Evolutionary conservation across 2,888 invertebrate genomes (phyloP), one percentile per base, ranked within the genome.

Genomic region (Synergus gifuensis): DNA sequence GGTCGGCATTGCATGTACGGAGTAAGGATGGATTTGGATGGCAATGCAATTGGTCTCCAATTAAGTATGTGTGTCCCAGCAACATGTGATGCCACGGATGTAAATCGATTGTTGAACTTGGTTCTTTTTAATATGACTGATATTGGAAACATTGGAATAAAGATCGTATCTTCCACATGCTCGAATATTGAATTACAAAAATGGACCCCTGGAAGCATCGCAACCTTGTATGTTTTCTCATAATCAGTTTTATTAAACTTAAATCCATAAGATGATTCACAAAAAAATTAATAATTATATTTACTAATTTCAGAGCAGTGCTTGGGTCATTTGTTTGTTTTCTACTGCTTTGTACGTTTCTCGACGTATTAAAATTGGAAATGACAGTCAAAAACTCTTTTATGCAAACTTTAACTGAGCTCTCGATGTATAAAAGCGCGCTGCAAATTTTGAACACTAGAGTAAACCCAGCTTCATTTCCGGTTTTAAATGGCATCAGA

Each of bases 401-500:
- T 18, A 9, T 77, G 73, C 0, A 46, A 4, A 46, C 83, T 11
- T 81, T 92, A 1, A 66, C 89, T 9, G 85, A 91, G 3, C 93
- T 93, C 85, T 93, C 93, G 0, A 49, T 92, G 5, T 90, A 90
- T 78, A 90, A 89, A 8, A 93, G 93, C 83, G 89, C 89, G 0
- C 84, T 83, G 4, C 91, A 91, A 79, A 87, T 93, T 78, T 79
- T 93, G 18, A 88, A 81, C 18, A 92, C 90, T 0, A 69, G 87
- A 54, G 62, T 81, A 0, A 83, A 86, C 1, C 66, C 83, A 3
- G 90, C 88, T 3, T 89, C 90, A 22, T 85, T 93, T 28, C 87
- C 89, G 0, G 91, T 90, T 64, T 84, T 94, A 16, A 92, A 94
- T 84, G 94, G 94, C 14, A 91, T 94, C 11, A 90, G 94, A 60